Conservation (phyloP, 2,113 vertebrate species). For the Barbus barbus region DNA sequence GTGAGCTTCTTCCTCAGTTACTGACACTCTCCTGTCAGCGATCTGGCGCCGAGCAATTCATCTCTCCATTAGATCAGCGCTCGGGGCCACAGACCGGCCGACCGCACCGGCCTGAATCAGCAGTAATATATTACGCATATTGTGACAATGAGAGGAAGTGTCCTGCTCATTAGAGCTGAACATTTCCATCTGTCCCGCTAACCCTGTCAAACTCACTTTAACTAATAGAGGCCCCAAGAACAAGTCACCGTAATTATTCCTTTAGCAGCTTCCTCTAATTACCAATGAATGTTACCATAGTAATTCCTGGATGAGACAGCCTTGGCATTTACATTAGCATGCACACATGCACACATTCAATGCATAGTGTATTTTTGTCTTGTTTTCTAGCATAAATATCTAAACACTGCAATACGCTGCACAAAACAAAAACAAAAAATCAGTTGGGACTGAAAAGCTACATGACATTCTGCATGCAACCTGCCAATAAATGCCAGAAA, state of each 20-base stretch:
- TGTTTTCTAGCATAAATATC: background rate
- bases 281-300: background rate
- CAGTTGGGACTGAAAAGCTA: background rate
- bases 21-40: conserved; percentile 9
- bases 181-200: conserved; percentile 2
- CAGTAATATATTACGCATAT: background rate
- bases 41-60: background rate
- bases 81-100: too few relatives aligned
- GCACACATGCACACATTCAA: background rate
- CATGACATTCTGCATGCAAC: background rate
- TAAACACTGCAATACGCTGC: background rate
- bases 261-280: conserved; percentile 6
- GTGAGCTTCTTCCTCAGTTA: background rate
- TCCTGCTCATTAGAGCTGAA: conserved; percentile 12
- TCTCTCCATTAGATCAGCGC: conserved; percentile 1
- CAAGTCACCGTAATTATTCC: background rate
- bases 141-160: background rate
- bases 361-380: background rate
- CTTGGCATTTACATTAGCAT: background rate
- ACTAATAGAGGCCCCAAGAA: background rate
- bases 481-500: background rate
- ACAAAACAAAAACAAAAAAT: too few relatives aligned
- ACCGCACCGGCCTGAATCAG: conserved; percentile 11
- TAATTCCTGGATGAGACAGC: background rate
- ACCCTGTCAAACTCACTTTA: conserved; percentile 19